These are phyloP conservation scores for Capreolus pygargus DNA, from an alignment of 2,113 vertebrate species.

Conservation along the genomic window DNA sequence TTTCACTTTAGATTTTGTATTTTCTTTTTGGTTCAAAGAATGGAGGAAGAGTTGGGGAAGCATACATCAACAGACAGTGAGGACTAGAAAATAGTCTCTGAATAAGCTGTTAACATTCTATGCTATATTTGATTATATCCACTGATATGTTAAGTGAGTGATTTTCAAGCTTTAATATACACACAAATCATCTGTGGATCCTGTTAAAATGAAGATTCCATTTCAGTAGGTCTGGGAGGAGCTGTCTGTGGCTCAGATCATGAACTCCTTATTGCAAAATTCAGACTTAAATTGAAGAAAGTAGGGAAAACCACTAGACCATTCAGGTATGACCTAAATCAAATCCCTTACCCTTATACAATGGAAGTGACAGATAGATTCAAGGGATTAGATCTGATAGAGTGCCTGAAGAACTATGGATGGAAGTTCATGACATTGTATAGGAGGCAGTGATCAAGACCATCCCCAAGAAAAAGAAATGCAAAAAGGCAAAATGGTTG, in stretches of 20 bases:
- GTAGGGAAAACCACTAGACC: not conserved
- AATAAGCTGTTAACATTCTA: constrained; percentile 37
- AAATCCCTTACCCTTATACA: not conserved
- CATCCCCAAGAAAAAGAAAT: not conserved
- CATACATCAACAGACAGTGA: not conserved
- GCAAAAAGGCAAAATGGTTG: not conserved
- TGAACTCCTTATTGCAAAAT: not conserved
- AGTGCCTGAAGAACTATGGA: not conserved
- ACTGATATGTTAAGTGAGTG: not conserved
- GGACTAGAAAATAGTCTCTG: not conserved
- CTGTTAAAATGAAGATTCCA: not conserved
- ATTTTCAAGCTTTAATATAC: not conserved
- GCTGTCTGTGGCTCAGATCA: not conserved
- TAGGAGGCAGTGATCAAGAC: not conserved
- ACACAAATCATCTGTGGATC: not conserved
- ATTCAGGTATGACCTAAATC: not conserved
- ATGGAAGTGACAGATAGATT: not conserved
- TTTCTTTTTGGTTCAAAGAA: constrained; percentile 28
- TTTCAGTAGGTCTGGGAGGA: not conserved
- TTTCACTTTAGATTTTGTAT: constrained; percentile 28
- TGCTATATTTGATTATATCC: not conserved
- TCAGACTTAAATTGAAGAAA: not conserved
- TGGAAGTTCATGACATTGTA: not conserved
- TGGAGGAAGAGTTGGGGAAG: not conserved
- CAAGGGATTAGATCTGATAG: not conserved